phyloP scores from a whole-genome alignment of 1,140 invertebrate genomes.

The Saxidomus purpurata region DNA sequence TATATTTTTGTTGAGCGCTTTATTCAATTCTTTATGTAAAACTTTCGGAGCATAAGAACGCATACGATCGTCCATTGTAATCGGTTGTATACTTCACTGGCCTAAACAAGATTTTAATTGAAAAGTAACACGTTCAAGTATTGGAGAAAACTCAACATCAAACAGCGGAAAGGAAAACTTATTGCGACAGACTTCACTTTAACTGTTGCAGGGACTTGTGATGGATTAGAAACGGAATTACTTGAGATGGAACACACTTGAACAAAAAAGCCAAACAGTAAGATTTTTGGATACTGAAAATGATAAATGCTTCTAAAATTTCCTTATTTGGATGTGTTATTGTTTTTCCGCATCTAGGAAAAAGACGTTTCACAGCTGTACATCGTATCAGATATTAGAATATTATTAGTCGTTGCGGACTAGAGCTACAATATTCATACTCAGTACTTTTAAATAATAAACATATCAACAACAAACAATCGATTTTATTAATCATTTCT shows the following conservation, averaged over 20 bases:
- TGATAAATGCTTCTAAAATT: not conserved
- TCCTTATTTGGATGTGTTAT: no score
- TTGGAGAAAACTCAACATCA: slow-evolving; percentile 11
- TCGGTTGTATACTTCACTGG: not conserved
- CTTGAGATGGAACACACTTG: not conserved
- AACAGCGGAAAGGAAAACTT: not conserved
- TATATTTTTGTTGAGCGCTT: no score
- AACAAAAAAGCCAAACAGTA: not conserved
- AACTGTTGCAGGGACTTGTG: not conserved
- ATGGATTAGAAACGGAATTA: not conserved
- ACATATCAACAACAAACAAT: no score
- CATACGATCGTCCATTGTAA: not conserved
- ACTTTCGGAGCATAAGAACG: no score
- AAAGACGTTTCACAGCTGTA: no score
- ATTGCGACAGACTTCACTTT: slow-evolving; percentile 18
- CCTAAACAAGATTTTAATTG: not conserved
- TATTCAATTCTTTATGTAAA: no score
- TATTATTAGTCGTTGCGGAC: no score
- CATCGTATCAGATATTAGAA: no score
- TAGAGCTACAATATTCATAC: no score
- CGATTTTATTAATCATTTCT: no score
- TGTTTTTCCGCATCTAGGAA: no score
- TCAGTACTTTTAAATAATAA: no score
- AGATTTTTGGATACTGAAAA: not conserved
- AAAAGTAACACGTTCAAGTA: not conserved